phyloP scores from a whole-genome alignment of 2,888 invertebrate genomes.

The Lepidocyrtoides sp. region DNA sequence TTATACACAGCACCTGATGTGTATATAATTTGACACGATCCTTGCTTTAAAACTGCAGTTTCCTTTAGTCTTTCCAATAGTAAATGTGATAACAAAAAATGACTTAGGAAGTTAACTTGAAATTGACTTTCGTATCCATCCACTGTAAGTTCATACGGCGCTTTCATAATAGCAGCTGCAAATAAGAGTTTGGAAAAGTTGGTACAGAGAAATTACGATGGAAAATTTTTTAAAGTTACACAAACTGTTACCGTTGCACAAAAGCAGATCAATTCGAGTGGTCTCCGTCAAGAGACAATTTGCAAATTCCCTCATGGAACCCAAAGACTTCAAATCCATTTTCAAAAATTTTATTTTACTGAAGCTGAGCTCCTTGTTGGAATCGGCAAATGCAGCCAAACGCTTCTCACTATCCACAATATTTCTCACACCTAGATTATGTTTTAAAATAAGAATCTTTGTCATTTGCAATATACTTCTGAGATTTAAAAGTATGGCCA shows the following conservation, averaged over 20 bases:
- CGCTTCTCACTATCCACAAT: slow-evolving; percentile 41
- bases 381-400: slow-evolving; percentile 25
- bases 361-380: not conserved
- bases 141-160: slow-evolving; percentile 44
- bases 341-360: slow-evolving; percentile 90
- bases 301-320: slow-evolving; percentile 93
- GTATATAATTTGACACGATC: slow-evolving; percentile 92
- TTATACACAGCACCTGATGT: slow-evolving; percentile 94
- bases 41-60: slow-evolving; percentile 88
- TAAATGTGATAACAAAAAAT: slow-evolving; percentile 93
- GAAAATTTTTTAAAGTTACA: too few species aligned
- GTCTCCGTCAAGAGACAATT: slow-evolving; percentile 89
- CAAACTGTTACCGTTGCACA: slow-evolving; percentile 91
- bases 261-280: slow-evolving; percentile 90
- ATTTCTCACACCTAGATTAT: slow-evolving; percentile 56
- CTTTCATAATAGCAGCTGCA: slow-evolving; percentile 46
- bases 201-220: too few species aligned
- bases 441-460: too few species aligned
- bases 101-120: slow-evolving; percentile 94
- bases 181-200: too few species aligned
- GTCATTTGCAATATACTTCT: not conserved
- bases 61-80: slow-evolving; percentile 91
- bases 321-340: slow-evolving; percentile 92
- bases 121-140: slow-evolving; percentile 58
- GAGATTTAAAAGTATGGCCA: too few species aligned